phyloP scores from a whole-genome alignment of 2,888 invertebrate species.

The Thymelicus acteon region DNA sequence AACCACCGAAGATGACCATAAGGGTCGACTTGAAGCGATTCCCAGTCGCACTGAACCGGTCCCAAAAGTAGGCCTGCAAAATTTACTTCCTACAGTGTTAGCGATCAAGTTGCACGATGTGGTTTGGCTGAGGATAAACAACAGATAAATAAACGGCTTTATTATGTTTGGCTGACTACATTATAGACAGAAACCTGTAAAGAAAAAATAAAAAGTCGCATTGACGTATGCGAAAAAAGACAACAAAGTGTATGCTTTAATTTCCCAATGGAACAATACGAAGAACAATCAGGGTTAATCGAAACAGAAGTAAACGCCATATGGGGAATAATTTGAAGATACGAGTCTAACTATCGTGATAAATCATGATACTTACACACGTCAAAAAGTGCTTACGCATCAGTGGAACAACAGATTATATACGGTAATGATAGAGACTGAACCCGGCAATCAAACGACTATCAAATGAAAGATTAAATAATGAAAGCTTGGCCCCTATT shows the following conservation, averaged over 20 bases:
- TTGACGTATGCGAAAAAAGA: conserved; percentile 31
- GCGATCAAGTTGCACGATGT: conserved; percentile 43
- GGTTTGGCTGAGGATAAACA: conserved; percentile 37
- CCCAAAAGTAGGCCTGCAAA: conserved; percentile 76
- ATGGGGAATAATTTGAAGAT: conserved; percentile 54
- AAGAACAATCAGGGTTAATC: conserved; percentile 46
- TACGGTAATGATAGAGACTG: conserved; percentile 70
- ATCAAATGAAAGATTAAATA: conserved; percentile 57
- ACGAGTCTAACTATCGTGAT: conserved; percentile 57
- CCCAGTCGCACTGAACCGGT: conserved; percentile 68
- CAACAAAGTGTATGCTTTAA: conserved; percentile 36
- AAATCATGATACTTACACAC: conserved; percentile 74
- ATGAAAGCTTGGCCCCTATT: conserved; percentile 66
- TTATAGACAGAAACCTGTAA: conserved; percentile 34
- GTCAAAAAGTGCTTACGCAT: conserved; percentile 71
- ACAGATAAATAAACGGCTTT: conserved; percentile 12
- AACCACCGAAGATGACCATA: conserved; percentile 32
- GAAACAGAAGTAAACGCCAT: conserved; percentile 51
- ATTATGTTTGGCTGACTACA: conserved; percentile 23
- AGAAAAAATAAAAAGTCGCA: conserved; percentile 29
- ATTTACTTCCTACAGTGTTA: conserved; percentile 56
- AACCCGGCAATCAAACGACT: conserved; percentile 70
- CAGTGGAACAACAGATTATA: conserved; percentile 67
- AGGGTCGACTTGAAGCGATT: conserved; percentile 57
- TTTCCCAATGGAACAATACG: conserved; percentile 45